A percentile compares a stretch with the other conserved stretches of the same genome.
Conservation (phyloP, 1,140 invertebrate species). For the Caenorhabditis latens region DNA sequence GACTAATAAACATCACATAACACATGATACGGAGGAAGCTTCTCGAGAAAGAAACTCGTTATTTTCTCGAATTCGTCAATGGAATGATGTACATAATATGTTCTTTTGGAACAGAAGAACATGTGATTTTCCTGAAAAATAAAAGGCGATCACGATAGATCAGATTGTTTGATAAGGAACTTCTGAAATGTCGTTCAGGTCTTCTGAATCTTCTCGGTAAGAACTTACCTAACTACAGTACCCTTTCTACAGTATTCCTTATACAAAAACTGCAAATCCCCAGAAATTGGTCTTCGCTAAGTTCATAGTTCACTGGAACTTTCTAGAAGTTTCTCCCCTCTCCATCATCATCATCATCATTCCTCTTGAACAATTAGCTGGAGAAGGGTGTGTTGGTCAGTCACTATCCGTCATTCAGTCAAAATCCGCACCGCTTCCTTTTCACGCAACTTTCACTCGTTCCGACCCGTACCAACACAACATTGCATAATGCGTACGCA, state of each 20-base stretch:
- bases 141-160: too few relatives aligned
- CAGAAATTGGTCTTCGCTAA: neutral
- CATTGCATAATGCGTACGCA: conserved; percentile 51
- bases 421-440: conserved; percentile 45
- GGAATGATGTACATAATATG: neutral
- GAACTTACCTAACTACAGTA: neutral
- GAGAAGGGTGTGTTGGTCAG: neutral
- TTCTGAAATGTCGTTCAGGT: neutral
- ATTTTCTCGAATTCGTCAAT: conserved; percentile 25
- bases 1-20: conserved; percentile 32
- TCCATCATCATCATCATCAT: conserved; percentile 18
- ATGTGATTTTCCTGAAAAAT: neutral
- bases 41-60: neutral
- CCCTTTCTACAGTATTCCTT: neutral
- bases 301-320: conserved; percentile 36
- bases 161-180: too few relatives aligned
- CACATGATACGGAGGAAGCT: conserved; percentile 14
- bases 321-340: conserved; percentile 32
- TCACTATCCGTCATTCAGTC: conserved; percentile 39
- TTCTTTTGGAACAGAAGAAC: neutral
- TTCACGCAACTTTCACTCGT: conserved; percentile 54
- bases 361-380: conserved; percentile 48
- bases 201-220: too few relatives aligned
- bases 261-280: neutral
- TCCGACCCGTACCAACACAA: conserved; percentile 53